Evolutionary conservation across 2,113 vertebrate genomes (phyloP).

Genomic region (Paracanthobrama guichenoti): DNA sequence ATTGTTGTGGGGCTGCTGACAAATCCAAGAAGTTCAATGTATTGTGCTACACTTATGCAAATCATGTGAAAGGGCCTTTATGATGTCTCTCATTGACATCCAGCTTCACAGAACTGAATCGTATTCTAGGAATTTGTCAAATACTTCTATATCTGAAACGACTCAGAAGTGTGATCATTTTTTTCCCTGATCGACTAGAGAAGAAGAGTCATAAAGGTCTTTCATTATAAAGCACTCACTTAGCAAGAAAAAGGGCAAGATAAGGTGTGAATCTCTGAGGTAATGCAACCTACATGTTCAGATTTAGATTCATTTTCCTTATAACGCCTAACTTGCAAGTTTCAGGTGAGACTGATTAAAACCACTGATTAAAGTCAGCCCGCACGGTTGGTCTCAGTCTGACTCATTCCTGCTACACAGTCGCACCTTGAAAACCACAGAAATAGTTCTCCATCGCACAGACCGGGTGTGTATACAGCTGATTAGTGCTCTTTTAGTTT

Average conservation of each 20-base stretch:
- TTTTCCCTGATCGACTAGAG: background rate
- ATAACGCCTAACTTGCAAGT: slow-evolving; percentile 36
- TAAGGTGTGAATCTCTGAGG: slow-evolving; percentile 16
- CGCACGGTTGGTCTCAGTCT: slow-evolving; percentile 27
- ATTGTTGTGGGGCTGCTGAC: background rate
- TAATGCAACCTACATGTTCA: slow-evolving; percentile 1
- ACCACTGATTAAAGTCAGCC: slow-evolving; percentile 31
- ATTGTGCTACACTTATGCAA: no score
- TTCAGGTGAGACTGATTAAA: slow-evolving; percentile 32
- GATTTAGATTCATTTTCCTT: slow-evolving; percentile 32
- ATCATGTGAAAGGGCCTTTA: background rate
- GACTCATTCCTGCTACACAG: slow-evolving; percentile 25
- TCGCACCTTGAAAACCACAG: slow-evolving; percentile 12
- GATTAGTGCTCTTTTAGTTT: slow-evolving; percentile 40
- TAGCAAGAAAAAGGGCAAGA: background rate
- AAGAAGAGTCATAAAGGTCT: background rate
- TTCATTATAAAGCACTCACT: background rate
- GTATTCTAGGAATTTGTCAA: background rate
- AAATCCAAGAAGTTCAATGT: background rate
- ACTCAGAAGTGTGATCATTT: background rate
- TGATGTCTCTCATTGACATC: background rate
- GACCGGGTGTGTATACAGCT: slow-evolving; percentile 22
- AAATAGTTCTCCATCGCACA: slow-evolving; percentile 16
- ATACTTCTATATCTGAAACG: background rate
- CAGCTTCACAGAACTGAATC: background rate